Base-by-base conservation (phyloP, 2,113 vertebrate genomes). In the Bufo bufo region DNA sequence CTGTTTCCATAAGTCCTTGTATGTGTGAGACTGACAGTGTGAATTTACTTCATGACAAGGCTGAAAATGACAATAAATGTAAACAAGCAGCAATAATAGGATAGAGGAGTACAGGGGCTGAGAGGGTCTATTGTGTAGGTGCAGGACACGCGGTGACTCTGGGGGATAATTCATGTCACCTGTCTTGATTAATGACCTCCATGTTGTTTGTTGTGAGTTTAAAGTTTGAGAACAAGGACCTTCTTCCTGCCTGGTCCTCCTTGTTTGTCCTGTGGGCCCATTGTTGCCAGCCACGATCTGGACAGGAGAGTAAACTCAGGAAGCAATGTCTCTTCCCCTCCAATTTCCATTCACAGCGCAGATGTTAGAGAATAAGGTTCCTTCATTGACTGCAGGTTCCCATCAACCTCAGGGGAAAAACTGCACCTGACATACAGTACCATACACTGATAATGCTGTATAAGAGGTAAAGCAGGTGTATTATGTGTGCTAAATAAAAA, bases 291-390 rank as follows among this genome's bases (percentile, higher is more conserved):
- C 11, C 43, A 54, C 17, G 77, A 72, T 49, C 33, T 69, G 77
- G 81, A 0, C 0, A 59, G 0, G 0, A 89, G 89, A 11, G 72
- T 58, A 0, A 0, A 19, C 77, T 20, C 0, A 13, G 77, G 88
- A 90, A 84, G 50, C 12, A 61, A 12, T 75, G 88, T 0, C 59
- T 81, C 16, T 84, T 69, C 71, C 84, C 81, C 4, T 75, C 54
- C 11, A 0, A 1, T 78, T 1, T 49, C 72, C 77, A 54, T 75
- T 87, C 23, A 43, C 56, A 45, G 10, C 20, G 8, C 0, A 33
- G 77, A 0, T 0, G n/a, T 1, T 0, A 1, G 6, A 16, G 47
- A 20, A 13, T 19, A 0, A 52, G 49, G 65, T 59, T 72, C 63
- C 52, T n/a, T 65, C 65, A 17, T 50, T 49, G 66, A 20, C 23